Percentiles rank a stretch among this genome's conserved stretches.
These are phyloP conservation scores for Aplocera efformata DNA, from an alignment of 2,888 invertebrate genomes.

Conservation along the genomic window DNA sequence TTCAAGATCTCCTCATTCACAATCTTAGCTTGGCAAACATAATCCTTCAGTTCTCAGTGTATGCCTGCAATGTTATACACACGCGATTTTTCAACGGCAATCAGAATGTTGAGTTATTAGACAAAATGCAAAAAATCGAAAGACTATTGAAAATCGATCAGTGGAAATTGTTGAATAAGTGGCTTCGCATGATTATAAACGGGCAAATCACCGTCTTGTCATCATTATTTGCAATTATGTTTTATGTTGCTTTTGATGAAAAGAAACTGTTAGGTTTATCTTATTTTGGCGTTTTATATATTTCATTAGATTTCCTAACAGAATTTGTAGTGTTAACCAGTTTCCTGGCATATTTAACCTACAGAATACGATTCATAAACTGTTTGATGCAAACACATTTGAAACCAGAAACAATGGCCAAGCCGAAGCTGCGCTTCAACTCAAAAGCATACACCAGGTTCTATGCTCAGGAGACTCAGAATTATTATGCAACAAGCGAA, in stretches of 20 bases:
- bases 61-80: conserved; percentile 38
- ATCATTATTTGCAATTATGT: conserved; percentile 16
- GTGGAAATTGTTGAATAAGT: conserved; percentile 34
- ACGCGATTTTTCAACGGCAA: conserved; percentile 46
- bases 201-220: conserved; percentile 30
- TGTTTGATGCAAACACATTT: conserved; percentile 49
- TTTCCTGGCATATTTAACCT: conserved; percentile 42
- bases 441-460: conserved; percentile 23
- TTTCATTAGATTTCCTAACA: conserved; percentile 47
- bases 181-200: too few species aligned
- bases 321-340: too few species aligned
- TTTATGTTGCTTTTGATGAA: conserved; percentile 19
- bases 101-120: conserved; percentile 42
- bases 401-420: conserved; percentile 16
- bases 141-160: conserved; percentile 46
- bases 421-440: conserved; percentile 21
- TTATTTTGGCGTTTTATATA: conserved; percentile 29
- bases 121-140: conserved; percentile 53
- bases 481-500: conserved; percentile 38
- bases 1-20: conserved; percentile 20
- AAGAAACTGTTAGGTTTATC: conserved; percentile 16
- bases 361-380: conserved; percentile 48
- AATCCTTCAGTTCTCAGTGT: conserved; percentile 29
- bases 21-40: conserved; percentile 25
- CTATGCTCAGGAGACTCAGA: conserved; percentile 38